A percentile compares a stretch with the other conserved stretches of the same genome.
These are phyloP conservation scores for Pipistrellus nathusii DNA, from an alignment of 2,797 vertebrate genomes.

Conservation along the genomic window DNA sequence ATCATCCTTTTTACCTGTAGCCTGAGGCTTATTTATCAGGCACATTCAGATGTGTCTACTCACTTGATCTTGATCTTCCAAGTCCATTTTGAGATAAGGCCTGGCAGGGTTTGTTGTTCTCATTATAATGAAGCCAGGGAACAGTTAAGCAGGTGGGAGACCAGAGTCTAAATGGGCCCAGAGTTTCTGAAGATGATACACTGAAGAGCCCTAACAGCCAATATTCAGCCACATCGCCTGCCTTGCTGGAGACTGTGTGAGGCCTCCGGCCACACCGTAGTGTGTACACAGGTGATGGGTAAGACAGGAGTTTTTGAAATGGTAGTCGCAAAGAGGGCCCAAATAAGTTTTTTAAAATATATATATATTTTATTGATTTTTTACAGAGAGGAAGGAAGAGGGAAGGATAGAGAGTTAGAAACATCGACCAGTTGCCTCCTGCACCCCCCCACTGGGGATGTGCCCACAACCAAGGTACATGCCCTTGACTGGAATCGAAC, in stretches of 20 bases:
- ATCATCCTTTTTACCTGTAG: background rate
- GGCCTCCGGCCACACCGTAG: background rate
- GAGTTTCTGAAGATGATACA: background rate
- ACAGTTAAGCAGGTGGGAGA: background rate
- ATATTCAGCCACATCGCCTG: background rate
- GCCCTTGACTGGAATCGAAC: no score
- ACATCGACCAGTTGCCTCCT: no score
- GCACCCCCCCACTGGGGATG: no score
- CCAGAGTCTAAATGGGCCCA: background rate
- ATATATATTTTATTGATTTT: no score
- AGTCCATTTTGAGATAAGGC: background rate
- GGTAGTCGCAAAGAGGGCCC: conserved; percentile 18
- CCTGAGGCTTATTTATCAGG: background rate
- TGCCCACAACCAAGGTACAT: no score
- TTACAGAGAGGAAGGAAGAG: no score
- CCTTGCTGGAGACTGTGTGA: background rate
- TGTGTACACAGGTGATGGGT: background rate
- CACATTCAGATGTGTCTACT: background rate
- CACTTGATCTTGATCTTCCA: conserved; percentile 4
- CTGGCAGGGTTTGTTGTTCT: background rate
- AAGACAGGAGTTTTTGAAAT: conserved; percentile 33
- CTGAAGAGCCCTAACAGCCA: background rate
- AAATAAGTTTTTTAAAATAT: background rate
- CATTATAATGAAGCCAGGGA: conserved; percentile 9
- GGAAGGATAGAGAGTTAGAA: no score